Conservation (phyloP, 2,888 invertebrate species). For the Trimorus sp. region DNA sequence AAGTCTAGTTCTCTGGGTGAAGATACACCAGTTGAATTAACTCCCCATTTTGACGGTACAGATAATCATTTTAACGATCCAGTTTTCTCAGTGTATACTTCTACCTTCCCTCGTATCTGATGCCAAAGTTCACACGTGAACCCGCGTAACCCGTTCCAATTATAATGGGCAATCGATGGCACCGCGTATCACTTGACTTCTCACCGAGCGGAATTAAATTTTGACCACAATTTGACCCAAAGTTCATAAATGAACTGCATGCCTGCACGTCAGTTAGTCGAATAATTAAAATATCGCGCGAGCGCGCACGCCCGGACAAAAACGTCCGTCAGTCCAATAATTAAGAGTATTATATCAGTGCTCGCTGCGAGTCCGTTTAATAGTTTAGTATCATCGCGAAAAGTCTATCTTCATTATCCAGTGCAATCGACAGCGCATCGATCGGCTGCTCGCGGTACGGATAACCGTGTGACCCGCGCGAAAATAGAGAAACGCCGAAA, state of each 20-base stretch:
- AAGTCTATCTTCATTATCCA: constrained; percentile 78
- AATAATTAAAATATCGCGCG: constrained; percentile 39
- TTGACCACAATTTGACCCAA: constrained; percentile 8
- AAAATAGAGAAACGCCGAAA: constrained; percentile 72
- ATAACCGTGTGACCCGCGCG: constrained; percentile 76
- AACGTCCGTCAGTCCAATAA: constrained; percentile 52
- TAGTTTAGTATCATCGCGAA: constrained; percentile 71
- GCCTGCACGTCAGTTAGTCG: constrained; percentile 29
- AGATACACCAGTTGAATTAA: too few relatives aligned
- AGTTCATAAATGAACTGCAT: constrained; percentile 3
- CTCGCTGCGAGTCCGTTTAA: constrained; percentile 46
- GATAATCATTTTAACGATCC: too few relatives aligned
- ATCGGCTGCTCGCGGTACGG: constrained; percentile 49
- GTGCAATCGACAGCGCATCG: constrained; percentile 46
- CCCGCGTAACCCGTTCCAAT: too few relatives aligned
- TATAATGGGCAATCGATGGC: not conserved
- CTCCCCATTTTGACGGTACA: too few relatives aligned
- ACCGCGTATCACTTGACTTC: too few relatives aligned
- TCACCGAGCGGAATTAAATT: too few relatives aligned
- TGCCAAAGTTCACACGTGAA: too few relatives aligned
- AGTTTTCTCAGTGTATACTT: too few relatives aligned
- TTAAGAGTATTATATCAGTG: constrained; percentile 58
- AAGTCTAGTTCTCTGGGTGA: too few relatives aligned
- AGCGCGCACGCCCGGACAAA: not conserved
- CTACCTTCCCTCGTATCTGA: too few relatives aligned